Evolutionary conservation across 1,140 invertebrate genomes (phyloP).

Genomic region (Drosophila eugracilis): DNA sequence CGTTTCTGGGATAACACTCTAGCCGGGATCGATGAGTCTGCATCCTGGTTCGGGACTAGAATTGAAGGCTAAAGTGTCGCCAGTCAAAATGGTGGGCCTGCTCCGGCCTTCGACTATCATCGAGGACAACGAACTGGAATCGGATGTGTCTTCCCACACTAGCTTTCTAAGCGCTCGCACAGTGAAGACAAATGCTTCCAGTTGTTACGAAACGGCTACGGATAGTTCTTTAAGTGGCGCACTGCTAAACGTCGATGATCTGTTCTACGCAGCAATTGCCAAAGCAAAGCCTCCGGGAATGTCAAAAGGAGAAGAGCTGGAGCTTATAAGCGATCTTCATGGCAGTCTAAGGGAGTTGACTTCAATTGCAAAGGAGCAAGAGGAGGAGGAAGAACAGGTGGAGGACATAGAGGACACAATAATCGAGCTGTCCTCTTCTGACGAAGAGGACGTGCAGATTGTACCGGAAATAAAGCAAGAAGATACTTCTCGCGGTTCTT

Average conservation of each 20-base stretch:
- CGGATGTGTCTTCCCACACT: constrained; percentile 46
- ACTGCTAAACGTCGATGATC: constrained; percentile 60
- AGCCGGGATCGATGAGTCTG: constrained; percentile 4
- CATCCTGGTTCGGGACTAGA: neutral
- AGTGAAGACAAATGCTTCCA: constrained; percentile 57
- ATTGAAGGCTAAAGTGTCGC: constrained; percentile 50
- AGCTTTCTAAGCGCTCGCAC: constrained; percentile 65
- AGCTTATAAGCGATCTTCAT: constrained; percentile 53
- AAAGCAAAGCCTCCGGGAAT: constrained; percentile 54
- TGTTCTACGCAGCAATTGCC: constrained; percentile 69
- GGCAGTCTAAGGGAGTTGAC: constrained; percentile 49
- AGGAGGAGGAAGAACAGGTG: constrained; percentile 1
- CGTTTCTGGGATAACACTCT: constrained; percentile 68
- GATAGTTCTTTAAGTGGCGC: constrained; percentile 55
- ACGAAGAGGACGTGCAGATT: constrained; percentile 41
- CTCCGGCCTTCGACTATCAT: constrained; percentile 78
- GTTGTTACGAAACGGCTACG: constrained; percentile 73
- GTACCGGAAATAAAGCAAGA: constrained; percentile 20
- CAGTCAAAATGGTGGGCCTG: constrained; percentile 79
- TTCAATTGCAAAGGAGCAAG: constrained; percentile 4
- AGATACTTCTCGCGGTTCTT: neutral
- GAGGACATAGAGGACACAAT: constrained; percentile 45
- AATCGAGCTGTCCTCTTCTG: constrained; percentile 58
- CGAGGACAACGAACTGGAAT: constrained; percentile 65
- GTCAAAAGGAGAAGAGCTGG: constrained; percentile 48